Conservation (phyloP, 1,140 invertebrate genomes). For the Drosophila sucinea region DNA sequence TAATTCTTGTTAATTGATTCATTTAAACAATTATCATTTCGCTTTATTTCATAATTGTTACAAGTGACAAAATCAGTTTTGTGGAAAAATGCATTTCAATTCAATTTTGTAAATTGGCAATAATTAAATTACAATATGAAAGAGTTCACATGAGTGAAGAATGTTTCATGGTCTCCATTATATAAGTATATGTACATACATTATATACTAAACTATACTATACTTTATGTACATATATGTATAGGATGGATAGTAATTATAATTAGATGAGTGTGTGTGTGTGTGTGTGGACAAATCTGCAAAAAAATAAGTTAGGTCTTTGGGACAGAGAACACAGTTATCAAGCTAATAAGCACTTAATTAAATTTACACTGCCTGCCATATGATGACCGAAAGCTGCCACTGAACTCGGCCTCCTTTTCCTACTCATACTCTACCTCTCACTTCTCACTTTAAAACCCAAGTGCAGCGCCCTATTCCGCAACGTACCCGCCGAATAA, state of each 20-base stretch:
- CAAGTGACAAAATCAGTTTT: conserved; percentile 15
- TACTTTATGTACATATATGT: no score
- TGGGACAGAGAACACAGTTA: conserved; percentile 17
- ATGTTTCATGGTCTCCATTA: not conserved
- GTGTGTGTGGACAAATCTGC: conserved; percentile 3
- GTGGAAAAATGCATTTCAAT: conserved; percentile 11
- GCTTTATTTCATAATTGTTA: conserved; percentile 15
- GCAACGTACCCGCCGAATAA: conserved; percentile 29
- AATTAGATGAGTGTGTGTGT: not conserved
- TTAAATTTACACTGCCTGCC: conserved; percentile 59
- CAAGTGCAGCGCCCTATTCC: not conserved
- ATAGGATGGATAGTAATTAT: not conserved
- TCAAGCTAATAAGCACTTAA: conserved; percentile 70
- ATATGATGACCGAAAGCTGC: conserved; percentile 35
- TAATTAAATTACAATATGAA: conserved; percentile 18
- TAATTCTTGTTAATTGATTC: not conserved
- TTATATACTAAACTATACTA: no score
- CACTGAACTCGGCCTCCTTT: conserved; percentile 18
- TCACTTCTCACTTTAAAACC: not conserved
- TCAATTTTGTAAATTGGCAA: conserved; percentile 12
- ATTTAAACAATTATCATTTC: conserved; percentile 13
- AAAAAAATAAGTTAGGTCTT: conserved; percentile 1
- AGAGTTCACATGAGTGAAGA: conserved; percentile 23
- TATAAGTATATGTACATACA: no score
- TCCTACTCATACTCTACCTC: not conserved